Conservation (phyloP, 2,888 invertebrate species). For the Tiphia femorata region DNA sequence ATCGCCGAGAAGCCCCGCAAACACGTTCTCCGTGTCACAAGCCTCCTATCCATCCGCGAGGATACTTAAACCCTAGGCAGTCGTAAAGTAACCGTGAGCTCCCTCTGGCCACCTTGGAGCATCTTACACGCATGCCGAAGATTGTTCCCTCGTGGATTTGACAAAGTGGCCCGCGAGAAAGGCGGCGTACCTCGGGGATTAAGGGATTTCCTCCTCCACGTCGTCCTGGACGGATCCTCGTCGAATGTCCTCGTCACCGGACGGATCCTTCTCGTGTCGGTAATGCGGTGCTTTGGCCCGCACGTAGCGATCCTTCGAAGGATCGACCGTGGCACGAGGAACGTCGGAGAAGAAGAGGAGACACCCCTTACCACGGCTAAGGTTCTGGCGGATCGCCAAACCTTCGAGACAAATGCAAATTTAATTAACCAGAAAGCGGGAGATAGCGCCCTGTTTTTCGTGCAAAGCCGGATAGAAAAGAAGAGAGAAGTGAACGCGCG, state of each 20-base stretch:
- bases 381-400: conserved; percentile 49
- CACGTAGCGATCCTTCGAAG: too few relatives aligned
- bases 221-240: conserved; percentile 10
- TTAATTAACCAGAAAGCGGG: conserved; percentile 55
- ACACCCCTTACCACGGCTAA: conserved; percentile 3
- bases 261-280: background rate
- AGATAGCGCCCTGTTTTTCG: conserved; percentile 23
- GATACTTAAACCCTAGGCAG: too few relatives aligned
- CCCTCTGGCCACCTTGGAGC: too few relatives aligned
- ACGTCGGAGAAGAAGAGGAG: background rate
- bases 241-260: background rate
- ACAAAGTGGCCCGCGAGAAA: conserved; percentile 35
- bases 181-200: conserved; percentile 37
- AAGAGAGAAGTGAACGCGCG: background rate
- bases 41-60: too few relatives aligned
- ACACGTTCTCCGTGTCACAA: too few relatives aligned
- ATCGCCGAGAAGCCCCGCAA: too few relatives aligned
- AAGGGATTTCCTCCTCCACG: conserved; percentile 33
- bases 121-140: too few relatives aligned
- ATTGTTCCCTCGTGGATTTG: too few relatives aligned
- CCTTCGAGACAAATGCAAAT: conserved; percentile 56
- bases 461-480: conserved; percentile 4
- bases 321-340: background rate
- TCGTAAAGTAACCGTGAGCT: too few relatives aligned
- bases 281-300: background rate